Conservation (phyloP, 2,113 vertebrate genomes). For the Rhinichthys klamathensis region DNA sequence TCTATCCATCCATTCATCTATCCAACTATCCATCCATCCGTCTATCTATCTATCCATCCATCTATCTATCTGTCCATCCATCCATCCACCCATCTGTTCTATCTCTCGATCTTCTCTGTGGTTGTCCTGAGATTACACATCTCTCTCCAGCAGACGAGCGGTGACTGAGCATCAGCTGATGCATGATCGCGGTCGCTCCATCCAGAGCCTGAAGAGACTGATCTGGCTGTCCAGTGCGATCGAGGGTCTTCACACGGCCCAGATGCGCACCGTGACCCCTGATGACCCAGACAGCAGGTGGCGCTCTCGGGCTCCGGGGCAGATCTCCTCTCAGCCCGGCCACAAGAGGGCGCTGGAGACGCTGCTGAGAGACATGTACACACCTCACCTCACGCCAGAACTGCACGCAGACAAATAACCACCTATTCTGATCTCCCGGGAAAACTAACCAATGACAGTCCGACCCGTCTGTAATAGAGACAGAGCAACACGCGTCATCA, state of each 20-base stretch:
- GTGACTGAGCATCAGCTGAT: slow-evolving; percentile 82
- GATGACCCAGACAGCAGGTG: slow-evolving; percentile 24
- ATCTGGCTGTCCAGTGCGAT: slow-evolving; percentile 80
- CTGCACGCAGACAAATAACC: slow-evolving; percentile 60
- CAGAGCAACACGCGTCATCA: too few species aligned
- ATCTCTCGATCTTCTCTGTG: not conserved
- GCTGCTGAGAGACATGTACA: slow-evolving; percentile 71
- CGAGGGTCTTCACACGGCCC: slow-evolving; percentile 77
- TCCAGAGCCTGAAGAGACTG: slow-evolving; percentile 80
- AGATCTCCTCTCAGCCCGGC: slow-evolving; percentile 15
- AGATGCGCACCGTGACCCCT: slow-evolving; percentile 58
- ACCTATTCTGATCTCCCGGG: not conserved
- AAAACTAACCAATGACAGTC: not conserved
- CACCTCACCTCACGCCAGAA: slow-evolving; percentile 55
- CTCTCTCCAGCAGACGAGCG: slow-evolving; percentile 68
- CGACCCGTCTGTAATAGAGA: too few species aligned
- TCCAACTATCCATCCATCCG: not conserved
- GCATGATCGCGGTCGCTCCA: slow-evolving; percentile 76
- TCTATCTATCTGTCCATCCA: slow-evolving; percentile 30
- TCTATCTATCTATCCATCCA: not conserved
- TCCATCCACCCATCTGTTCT: slow-evolving; percentile 11
- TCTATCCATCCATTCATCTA: not conserved
- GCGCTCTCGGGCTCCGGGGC: not conserved
- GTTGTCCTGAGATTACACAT: not conserved
- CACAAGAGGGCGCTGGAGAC: slow-evolving; percentile 49